These are phyloP conservation scores for Sarcophilus harrisii DNA, from an alignment of 2,797 vertebrate species.

Conservation along the genomic window DNA sequence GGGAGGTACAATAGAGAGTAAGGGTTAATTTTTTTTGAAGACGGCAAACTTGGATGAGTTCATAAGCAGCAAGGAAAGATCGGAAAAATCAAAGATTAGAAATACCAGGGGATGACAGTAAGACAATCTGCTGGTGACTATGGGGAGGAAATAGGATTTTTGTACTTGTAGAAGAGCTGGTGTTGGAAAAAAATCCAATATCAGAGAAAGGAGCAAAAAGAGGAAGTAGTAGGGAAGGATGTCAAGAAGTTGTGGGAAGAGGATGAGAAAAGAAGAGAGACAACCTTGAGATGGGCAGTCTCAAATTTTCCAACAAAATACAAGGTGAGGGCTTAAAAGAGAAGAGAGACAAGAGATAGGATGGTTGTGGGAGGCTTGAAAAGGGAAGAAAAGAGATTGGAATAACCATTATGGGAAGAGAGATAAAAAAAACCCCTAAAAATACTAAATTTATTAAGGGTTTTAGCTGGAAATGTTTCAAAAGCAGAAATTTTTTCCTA, in stretches of 20 bases:
- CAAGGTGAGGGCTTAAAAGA: background rate
- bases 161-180: background rate
- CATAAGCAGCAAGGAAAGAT: too few relatives aligned
- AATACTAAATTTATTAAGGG: background rate
- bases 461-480: background rate
- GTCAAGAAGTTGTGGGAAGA: background rate
- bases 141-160: background rate
- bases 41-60: too few relatives aligned
- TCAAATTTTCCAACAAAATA: background rate
- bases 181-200: background rate
- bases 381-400: background rate
- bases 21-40: background rate
- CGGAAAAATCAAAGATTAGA: too few relatives aligned
- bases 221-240: background rate
- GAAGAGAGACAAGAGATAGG: background rate
- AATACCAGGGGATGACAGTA: background rate
- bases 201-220: too few relatives aligned
- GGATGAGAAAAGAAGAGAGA: background rate
- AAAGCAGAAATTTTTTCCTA: background rate
- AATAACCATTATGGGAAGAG: background rate
- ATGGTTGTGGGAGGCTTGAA: background rate
- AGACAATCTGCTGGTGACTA: background rate
- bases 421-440: background rate
- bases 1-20: background rate
- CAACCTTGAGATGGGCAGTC: background rate